Conservation (phyloP, 2,797 vertebrate genomes). For the Chelon labrosus region DNA sequence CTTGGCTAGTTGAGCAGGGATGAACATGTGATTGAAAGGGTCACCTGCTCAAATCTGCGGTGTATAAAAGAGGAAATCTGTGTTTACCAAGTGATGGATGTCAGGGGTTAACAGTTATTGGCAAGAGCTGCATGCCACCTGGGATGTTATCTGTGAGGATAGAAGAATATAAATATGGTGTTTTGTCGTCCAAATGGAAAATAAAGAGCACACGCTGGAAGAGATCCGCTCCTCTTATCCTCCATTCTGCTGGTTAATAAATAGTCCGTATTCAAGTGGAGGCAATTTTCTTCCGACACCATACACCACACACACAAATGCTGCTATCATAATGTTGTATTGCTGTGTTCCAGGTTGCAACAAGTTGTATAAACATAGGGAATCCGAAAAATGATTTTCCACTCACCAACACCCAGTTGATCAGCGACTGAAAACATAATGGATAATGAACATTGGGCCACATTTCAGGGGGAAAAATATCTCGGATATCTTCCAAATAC, state of each 20-base stretch:
- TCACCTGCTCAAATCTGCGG: constrained; percentile 41
- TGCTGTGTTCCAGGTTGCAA: no score
- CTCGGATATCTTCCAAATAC: no score
- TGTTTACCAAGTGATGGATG: constrained; percentile 35
- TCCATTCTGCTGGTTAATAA: not conserved
- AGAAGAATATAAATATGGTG: constrained; percentile 38
- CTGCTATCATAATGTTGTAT: no score
- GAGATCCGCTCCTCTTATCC: not conserved
- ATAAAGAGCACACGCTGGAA: not conserved
- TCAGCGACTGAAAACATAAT: no score
- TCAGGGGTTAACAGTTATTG: constrained; percentile 46
- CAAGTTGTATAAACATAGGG: no score
- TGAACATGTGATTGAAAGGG: constrained; percentile 55
- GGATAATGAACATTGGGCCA: no score
- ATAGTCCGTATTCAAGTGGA: no score
- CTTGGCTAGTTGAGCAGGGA: constrained; percentile 39
- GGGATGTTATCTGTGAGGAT: constrained; percentile 25
- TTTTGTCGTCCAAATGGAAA: constrained; percentile 26
- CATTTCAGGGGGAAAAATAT: no score
- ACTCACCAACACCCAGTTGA: no score
- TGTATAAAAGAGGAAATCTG: constrained; percentile 35
- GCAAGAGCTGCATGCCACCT: constrained; percentile 25
- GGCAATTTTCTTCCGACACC: no score
- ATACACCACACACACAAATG: no score
- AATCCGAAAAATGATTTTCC: no score